Conservation (phyloP, 1,140 invertebrate genomes). For the Contarinia nasturtii region DNA sequence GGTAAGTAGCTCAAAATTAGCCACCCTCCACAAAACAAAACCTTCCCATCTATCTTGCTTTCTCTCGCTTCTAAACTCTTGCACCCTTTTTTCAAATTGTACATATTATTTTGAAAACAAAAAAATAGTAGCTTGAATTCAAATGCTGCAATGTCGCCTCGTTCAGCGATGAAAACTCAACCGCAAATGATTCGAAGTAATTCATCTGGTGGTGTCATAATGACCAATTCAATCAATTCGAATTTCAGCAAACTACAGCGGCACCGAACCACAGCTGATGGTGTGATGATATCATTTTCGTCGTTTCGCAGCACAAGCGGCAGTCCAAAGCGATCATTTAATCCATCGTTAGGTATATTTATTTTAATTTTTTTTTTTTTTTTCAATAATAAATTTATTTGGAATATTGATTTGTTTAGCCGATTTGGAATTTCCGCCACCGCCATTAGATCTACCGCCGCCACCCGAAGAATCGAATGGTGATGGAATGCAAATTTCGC, state of each 20-base stretch:
- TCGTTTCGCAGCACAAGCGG: conserved; percentile 24
- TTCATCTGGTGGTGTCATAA: conserved; percentile 58
- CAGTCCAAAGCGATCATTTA: conserved; percentile 32
- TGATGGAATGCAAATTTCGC: conserved; percentile 9
- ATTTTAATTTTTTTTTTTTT: no score
- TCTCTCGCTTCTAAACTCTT: neutral
- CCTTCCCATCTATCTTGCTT: neutral
- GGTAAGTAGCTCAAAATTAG: conserved; percentile 9
- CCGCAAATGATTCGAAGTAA: conserved; percentile 71
- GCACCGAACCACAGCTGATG: conserved; percentile 25
- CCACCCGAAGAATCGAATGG: conserved; percentile 41
- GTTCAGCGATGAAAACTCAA: conserved; percentile 38
- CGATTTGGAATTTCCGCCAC: conserved; percentile 70
- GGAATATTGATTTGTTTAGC: conserved; percentile 33
- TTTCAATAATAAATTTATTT: no score
- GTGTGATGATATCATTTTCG: conserved; percentile 27
- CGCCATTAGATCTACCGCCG: conserved; percentile 56
- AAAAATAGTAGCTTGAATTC: no score
- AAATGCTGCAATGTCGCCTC: conserved; percentile 16
- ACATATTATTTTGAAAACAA: no score
- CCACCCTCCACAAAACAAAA: conserved; percentile 7
- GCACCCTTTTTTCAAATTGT: neutral
- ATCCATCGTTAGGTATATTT: conserved; percentile 25
- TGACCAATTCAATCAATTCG: conserved; percentile 29
- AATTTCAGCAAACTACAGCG: conserved; percentile 27